Evolutionary conservation across 2,888 invertebrate genomes (phyloP).

Genomic region (Byasa hedistus): DNA sequence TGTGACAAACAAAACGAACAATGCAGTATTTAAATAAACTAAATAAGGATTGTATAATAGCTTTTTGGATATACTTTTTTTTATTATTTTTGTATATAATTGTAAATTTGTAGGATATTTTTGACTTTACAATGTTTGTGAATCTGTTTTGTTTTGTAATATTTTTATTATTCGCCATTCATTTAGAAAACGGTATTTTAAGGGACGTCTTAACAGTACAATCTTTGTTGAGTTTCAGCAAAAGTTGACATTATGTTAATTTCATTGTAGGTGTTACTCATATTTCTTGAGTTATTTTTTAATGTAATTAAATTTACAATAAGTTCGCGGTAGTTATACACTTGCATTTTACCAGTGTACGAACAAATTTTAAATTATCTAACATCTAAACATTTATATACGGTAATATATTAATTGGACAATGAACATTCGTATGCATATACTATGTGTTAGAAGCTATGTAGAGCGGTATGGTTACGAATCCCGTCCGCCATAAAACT

Average conservation of each 20-base stretch:
- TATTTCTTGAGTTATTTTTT: neutral
- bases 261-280: slow-evolving; percentile 1
- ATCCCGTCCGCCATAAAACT: too few relatives aligned
- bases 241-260: slow-evolving; percentile 12
- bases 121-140: slow-evolving; percentile 55
- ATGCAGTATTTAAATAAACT: slow-evolving; percentile 70
- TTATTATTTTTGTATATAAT: slow-evolving; percentile 70
- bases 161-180: slow-evolving; percentile 25
- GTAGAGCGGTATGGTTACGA: too few relatives aligned
- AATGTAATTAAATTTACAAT: neutral
- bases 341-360: slow-evolving; percentile 1
- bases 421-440: too few relatives aligned
- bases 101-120: slow-evolving; percentile 73
- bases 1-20: slow-evolving; percentile 50
- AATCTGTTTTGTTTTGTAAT: slow-evolving; percentile 50
- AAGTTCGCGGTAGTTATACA: neutral
- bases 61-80: slow-evolving; percentile 67
- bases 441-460: too few relatives aligned
- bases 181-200: slow-evolving; percentile 21
- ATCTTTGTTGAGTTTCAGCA: slow-evolving; percentile 11
- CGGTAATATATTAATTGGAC: too few relatives aligned
- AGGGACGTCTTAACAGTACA: slow-evolving; percentile 23
- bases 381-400: too few relatives aligned
- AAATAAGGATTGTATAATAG: slow-evolving; percentile 57
- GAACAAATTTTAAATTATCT: too few relatives aligned